Conservation (phyloP, 1,140 invertebrate genomes). For the Hypsibius dujardini region DNA sequence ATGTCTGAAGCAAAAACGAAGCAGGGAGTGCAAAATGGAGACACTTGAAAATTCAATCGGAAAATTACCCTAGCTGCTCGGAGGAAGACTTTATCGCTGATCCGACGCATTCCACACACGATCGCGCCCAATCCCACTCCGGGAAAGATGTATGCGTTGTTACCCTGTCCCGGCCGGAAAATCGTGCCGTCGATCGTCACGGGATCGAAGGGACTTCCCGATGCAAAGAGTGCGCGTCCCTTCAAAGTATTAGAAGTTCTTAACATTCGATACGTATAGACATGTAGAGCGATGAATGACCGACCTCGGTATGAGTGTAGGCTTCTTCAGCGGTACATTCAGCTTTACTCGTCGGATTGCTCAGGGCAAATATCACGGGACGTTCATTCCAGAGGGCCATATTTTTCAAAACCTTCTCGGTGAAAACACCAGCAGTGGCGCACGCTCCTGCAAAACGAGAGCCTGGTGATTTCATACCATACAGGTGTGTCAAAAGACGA, state of each 20-base stretch:
- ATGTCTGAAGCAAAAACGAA: slow-evolving; percentile 41
- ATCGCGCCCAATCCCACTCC: slow-evolving; percentile 78
- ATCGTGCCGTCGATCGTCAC: slow-evolving; percentile 56
- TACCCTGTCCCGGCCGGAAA: slow-evolving; percentile 76
- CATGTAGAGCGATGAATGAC: slow-evolving; percentile 22
- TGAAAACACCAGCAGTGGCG: slow-evolving; percentile 71
- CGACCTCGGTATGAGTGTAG: slow-evolving; percentile 63
- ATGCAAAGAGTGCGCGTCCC: slow-evolving; percentile 73
- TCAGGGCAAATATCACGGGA: slow-evolving; percentile 82
- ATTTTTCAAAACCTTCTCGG: slow-evolving; percentile 55
- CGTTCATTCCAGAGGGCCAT: slow-evolving; percentile 69
- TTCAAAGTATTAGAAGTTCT: slow-evolving; percentile 31
- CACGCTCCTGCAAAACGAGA: slow-evolving; percentile 50
- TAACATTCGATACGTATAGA: neutral
- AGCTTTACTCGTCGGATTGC: slow-evolving; percentile 85
- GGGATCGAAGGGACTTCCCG: slow-evolving; percentile 72
- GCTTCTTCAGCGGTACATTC: slow-evolving; percentile 88
- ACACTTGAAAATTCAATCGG: slow-evolving; percentile 20
- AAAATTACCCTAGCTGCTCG: slow-evolving; percentile 55
- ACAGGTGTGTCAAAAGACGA: no score
- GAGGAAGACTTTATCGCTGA: slow-evolving; percentile 72
- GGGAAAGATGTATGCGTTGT: slow-evolving; percentile 92
- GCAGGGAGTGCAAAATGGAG: slow-evolving; percentile 20
- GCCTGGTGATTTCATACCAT: no score
- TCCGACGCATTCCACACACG: slow-evolving; percentile 54